Base-by-base conservation (phyloP, 2,888 invertebrate species). In the Oeneis ivallda region DNA sequence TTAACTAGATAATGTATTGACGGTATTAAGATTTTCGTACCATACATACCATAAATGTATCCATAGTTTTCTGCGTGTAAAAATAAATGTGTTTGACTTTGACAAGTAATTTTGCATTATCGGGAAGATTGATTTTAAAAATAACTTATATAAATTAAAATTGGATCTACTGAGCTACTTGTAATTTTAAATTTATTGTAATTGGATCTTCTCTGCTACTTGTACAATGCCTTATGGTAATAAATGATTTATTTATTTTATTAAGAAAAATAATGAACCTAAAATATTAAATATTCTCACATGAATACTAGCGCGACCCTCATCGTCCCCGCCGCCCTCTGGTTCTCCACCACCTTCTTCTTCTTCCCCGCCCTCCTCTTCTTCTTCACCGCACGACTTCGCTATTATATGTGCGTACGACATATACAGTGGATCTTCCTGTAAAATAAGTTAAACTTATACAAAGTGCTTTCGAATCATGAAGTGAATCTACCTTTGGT, bases 391-490 rank as follows among this genome's bases (percentile, higher is more conserved):
- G 79, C 98, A 98, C 0, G 99, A 99, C 85, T 98, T 98, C 1
- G 98, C 98, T 84, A 99, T 98, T 67, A 99, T 99, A 84, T 97
- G 96, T 0, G 99, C 99, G 83, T 99, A 99, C 1, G 98, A 96
- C 96, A 99, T 98, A 87, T 99, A 99, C 5, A 99, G 92, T 0
- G 95, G 94, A 91, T 99, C 99, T 82, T 98, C 99, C 87, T 96
- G 93, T 49, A 26, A 26, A 26, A 50, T 17, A 32, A 13, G 7
- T 41, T 9, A 32, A 32, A 26, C 26, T 11, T 26, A 26, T 17
- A 15, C 9, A 15, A 13, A 45, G n/a, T 45, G 26, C 26, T 26
- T 26, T 26, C 26, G 26, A 26, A 26, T 26, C 5, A 26, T 26
- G 3, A 26, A 26, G 26, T 26, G n/a, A n/a, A n/a, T n/a, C n/a